Percentiles rank a stretch among this genome's conserved stretches.
phyloP scores from a whole-genome alignment of 2,888 invertebrate species.

The Microctonus aethiopoides region DNA sequence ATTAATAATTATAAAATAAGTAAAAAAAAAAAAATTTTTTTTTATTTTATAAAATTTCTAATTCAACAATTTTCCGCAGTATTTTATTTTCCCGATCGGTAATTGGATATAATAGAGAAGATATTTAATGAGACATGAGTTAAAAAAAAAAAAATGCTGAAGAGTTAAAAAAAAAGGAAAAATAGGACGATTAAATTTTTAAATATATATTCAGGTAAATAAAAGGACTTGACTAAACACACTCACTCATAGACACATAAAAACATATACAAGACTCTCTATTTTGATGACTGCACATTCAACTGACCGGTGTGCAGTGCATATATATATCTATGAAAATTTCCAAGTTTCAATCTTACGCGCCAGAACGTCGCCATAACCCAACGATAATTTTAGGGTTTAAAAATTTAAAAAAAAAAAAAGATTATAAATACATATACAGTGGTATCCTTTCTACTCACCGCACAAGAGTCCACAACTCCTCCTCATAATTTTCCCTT shows the following conservation, averaged over 20 bases:
- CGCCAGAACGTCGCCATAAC: conserved; percentile 1
- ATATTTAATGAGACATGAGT: no score
- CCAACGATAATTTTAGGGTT: conserved; percentile 1
- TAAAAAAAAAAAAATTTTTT: no score
- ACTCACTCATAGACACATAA: not conserved
- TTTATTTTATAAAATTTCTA: no score
- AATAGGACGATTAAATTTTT: not conserved
- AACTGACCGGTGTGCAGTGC: not conserved
- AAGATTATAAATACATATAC: not conserved
- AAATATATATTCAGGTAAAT: not conserved
- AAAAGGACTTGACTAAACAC: not conserved
- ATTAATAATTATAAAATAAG: no score
- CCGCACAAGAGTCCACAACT: not conserved
- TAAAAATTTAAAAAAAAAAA: not conserved
- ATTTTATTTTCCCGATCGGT: no score
- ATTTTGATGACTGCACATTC: not conserved
- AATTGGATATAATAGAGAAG: no score
- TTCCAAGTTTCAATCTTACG: not conserved
- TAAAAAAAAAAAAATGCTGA: not conserved
- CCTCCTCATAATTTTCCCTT: not conserved
- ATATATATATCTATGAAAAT: not conserved
- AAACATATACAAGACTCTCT: not conserved
- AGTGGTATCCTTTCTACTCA: conserved; percentile 1
- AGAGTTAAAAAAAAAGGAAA: not conserved
- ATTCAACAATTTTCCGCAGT: not conserved